A percentile compares a stretch with the other conserved stretches of the same genome.
Evolutionary conservation across 1,140 invertebrate species (phyloP).

Genomic region (Polypedilum pembai): DNA sequence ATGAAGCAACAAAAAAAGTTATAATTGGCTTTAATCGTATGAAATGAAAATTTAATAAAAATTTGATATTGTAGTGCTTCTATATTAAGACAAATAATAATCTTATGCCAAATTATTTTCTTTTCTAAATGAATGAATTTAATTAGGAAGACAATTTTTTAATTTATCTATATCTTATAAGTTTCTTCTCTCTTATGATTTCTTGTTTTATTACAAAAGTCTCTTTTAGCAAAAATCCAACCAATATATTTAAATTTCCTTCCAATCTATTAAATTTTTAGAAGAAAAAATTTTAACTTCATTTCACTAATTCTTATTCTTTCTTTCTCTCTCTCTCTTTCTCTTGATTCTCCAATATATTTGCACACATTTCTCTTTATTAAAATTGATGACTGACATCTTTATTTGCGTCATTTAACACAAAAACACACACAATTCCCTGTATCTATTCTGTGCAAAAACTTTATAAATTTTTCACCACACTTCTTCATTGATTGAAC

Average conservation of each 20-base stretch:
- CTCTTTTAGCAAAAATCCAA: no score
- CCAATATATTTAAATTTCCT: no score
- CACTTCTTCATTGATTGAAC: not conserved
- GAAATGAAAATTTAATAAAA: not conserved
- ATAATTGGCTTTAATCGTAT: constrained; percentile 18
- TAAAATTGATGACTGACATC: constrained; percentile 4
- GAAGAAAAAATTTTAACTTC: not conserved
- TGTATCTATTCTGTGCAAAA: not conserved
- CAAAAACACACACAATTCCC: not conserved
- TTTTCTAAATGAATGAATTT: no score
- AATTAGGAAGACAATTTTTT: no score
- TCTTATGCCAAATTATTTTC: no score
- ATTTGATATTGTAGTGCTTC: not conserved
- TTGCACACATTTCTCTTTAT: not conserved
- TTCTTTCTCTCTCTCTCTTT: not conserved
- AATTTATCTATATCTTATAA: no score
- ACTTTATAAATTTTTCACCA: not conserved
- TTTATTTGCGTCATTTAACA: not conserved
- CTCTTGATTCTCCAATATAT: not conserved
- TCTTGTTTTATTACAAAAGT: no score
- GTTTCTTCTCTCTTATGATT: no score
- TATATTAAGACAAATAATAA: not conserved
- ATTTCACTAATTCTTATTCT: not conserved
- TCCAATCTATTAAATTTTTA: no score
- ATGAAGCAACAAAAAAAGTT: not conserved